Conservation (phyloP, 2,797 vertebrate species). For the Phoebastria nigripes region DNA sequence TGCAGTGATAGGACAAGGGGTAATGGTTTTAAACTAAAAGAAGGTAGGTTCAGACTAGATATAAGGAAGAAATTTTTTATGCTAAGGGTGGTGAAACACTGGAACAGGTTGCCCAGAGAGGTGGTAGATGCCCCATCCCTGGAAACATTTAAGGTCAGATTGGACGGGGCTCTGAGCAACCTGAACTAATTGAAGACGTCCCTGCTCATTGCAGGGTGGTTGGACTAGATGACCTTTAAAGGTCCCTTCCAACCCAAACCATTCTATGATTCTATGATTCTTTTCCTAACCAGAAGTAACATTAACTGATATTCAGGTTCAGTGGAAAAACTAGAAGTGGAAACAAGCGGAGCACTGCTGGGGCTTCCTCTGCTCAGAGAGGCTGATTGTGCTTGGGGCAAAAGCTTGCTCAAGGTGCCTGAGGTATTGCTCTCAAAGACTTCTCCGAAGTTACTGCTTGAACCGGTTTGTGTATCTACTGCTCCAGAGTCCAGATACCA, state of each 20-base stretch:
- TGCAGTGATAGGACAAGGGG: not conserved
- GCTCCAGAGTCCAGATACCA: not conserved
- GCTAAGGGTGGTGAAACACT: not conserved
- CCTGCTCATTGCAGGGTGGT: not conserved
- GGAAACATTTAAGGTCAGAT: not conserved
- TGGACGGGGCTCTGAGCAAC: not conserved
- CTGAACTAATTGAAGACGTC: not conserved
- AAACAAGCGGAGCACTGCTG: not conserved
- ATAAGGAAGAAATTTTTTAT: not conserved
- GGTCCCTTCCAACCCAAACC: not conserved
- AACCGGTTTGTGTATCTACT: not conserved
- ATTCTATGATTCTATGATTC: not conserved
- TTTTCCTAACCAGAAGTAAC: not conserved
- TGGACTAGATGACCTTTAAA: not conserved
- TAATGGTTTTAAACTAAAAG: not conserved
- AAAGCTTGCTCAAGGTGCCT: not conserved
- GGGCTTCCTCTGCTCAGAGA: not conserved
- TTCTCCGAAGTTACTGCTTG: not conserved
- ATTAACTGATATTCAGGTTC: not conserved
- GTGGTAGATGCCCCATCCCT: not conserved
- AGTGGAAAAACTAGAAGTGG: not conserved
- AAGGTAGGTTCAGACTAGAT: not conserved
- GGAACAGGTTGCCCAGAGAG: not conserved
- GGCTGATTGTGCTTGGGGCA: not conserved
- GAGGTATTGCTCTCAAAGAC: not conserved